Percentiles rank a stretch among this genome's conserved stretches.
phyloP scores from a whole-genome alignment of 2,888 invertebrate species.

The Rhorus exstirpatorius region DNA sequence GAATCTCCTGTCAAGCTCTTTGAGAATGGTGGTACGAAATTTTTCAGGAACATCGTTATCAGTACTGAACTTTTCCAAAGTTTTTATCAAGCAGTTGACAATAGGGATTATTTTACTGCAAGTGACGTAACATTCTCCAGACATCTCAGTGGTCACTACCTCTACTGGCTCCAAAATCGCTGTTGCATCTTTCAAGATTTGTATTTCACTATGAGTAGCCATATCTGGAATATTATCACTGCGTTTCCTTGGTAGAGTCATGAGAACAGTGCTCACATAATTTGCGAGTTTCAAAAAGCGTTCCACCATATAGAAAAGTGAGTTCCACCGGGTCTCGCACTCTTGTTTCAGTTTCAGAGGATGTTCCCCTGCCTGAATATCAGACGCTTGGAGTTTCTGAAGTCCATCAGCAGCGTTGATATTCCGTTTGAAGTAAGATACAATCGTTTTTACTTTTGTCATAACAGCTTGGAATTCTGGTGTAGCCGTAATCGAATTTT shows the following conservation, averaged over 20 bases:
- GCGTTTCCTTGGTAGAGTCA: slow-evolving; percentile 7
- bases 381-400: slow-evolving; percentile 20
- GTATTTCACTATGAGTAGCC: slow-evolving; percentile 37
- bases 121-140: slow-evolving; percentile 51
- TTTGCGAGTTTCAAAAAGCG: slow-evolving; percentile 38
- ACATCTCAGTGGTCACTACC: slow-evolving; percentile 44
- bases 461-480: slow-evolving; percentile 16
- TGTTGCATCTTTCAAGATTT: slow-evolving; percentile 40
- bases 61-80: slow-evolving; percentile 1
- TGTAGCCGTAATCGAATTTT: slow-evolving; percentile 43
- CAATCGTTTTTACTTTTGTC: slow-evolving; percentile 58
- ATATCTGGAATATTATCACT: slow-evolving; percentile 45
- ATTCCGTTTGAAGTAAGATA: slow-evolving; percentile 58
- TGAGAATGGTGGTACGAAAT: slow-evolving; percentile 7
- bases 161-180: slow-evolving; percentile 40
- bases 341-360: slow-evolving; percentile 44
- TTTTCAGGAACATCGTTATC: slow-evolving; percentile 7
- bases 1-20: slow-evolving; percentile 13
- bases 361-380: slow-evolving; percentile 6
- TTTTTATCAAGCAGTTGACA: slow-evolving; percentile 29
- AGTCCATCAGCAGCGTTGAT: slow-evolving; percentile 45
- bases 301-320: slow-evolving; percentile 47
- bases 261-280: slow-evolving; percentile 39
- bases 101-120: slow-evolving; percentile 54
- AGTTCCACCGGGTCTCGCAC: slow-evolving; percentile 39